A percentile compares a stretch with the other conserved stretches of the same genome.
Evolutionary conservation across 2,113 vertebrate species (phyloP).

Genomic region (Semnornis frantzii): DNA sequence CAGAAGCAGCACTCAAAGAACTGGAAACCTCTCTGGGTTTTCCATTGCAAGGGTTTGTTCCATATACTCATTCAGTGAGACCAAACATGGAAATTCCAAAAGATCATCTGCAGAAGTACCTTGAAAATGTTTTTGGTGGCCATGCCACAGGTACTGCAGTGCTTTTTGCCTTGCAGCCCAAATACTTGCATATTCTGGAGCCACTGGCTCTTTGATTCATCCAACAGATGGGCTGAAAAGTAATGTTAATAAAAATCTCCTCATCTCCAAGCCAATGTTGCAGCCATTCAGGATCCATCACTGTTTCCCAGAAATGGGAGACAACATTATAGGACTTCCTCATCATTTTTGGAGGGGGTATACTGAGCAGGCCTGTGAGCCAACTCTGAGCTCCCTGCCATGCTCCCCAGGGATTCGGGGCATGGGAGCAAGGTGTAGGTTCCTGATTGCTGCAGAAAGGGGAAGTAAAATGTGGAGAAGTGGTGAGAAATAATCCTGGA

Average conservation of each 20-base stretch:
- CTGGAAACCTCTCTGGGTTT: slow-evolving; percentile 77
- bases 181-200: neutral
- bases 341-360: neutral
- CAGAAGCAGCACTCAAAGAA: slow-evolving; percentile 73
- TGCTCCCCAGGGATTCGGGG: neutral
- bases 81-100: slow-evolving; percentile 70
- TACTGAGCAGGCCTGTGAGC: neutral
- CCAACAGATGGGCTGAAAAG: neutral
- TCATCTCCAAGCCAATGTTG: neutral
- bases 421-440: neutral
- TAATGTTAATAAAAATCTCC: neutral
- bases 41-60: slow-evolving; percentile 60
- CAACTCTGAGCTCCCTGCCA: rapidly evolving
- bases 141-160: slow-evolving; percentile 63
- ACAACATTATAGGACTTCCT: neutral
- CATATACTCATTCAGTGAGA: slow-evolving; percentile 64
- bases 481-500: neutral
- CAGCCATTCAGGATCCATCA: neutral
- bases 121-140: slow-evolving; percentile 67
- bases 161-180: neutral
- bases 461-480: neutral
- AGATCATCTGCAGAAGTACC: slow-evolving; percentile 74
- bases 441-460: neutral
- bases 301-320: neutral
- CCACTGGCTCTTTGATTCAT: neutral